Evolutionary conservation across 2,113 vertebrate genomes (phyloP), one percentile per base, ranked within the genome.

Genomic region (Turdus rufiventris): DNA sequence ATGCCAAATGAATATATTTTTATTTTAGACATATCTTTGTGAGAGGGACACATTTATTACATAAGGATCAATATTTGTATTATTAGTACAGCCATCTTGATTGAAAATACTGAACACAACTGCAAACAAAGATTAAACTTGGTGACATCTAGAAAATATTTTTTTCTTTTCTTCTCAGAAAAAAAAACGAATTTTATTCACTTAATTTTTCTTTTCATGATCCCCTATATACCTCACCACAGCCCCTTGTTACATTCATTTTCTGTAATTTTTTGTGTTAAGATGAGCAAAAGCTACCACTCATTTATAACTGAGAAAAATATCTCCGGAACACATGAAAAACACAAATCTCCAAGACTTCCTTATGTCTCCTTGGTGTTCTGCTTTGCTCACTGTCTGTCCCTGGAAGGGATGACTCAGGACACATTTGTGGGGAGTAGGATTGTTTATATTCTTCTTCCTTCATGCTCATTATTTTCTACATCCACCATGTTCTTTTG

Each of bases 151-250:
- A 56, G 50, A 79, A 34, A 10, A 48, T 0, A 18, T 12, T 23
- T 28, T 81, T 38, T 38, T 57, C 12, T 61, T 81, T 56, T 63
- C 13, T 56, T 38, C 24, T 13, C 50, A 65, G 9, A 6, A 70
- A 45, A 50, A 31, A 4, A 51, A 19, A 25, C 6, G 38, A 68
- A 57, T 31, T 47, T 19, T 53, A 57, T 31, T 8, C 12, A 66
- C 10, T 43, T 62, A 68, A 28, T 5, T 89, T 73, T 24, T 73
- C 16, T 65, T 71, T 88, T 84, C 19, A 62, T 42, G 8, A 51
- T 6, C 4, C 3, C 10, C 0, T 18, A 9, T 65, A 23, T 47
- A 56, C 56, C 20, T 54, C 10, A 2, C 10, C 25, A 66, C 8
- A 29, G 10, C 56, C 7, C 36, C 18, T 33, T 53, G 7, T 66